A percentile compares a stretch with the other conserved stretches of the same genome.
Conservation (phyloP, 2,113 vertebrate genomes). For the Alethe diademata region DNA sequence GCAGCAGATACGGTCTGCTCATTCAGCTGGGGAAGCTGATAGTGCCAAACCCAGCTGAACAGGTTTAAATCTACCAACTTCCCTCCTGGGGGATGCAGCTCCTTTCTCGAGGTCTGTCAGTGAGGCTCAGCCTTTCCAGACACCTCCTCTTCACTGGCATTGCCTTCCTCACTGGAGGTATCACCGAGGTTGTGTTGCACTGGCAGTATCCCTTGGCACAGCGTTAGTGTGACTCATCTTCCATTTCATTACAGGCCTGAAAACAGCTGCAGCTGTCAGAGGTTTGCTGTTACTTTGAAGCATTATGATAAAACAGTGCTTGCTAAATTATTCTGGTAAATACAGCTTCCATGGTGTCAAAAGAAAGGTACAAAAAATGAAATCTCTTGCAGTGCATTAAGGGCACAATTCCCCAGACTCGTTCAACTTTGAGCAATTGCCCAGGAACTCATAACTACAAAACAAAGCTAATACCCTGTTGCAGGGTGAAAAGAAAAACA, state of each 20-base stretch:
- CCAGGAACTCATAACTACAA: neutral
- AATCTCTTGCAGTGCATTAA: neutral
- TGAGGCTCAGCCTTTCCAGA: neutral
- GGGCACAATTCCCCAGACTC: fast-evolving
- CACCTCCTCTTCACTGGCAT: slow-evolving; percentile 64
- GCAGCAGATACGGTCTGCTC: fast-evolving
- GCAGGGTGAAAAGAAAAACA: neutral
- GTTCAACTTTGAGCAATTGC: neutral
- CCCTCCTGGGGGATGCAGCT: neutral
- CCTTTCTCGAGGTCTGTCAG: neutral
- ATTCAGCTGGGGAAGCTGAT: neutral
- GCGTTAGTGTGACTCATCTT: slow-evolving; percentile 68
- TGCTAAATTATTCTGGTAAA: slow-evolving; percentile 20
- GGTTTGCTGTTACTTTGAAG: slow-evolving; percentile 62
- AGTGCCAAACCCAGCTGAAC: neutral
- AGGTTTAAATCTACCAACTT: neutral
- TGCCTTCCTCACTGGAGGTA: slow-evolving; percentile 52
- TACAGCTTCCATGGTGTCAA: neutral
- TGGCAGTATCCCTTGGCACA: slow-evolving; percentile 66
- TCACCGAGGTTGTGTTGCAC: slow-evolving; percentile 51
- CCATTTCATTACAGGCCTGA: slow-evolving; percentile 29
- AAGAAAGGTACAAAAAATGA: neutral
- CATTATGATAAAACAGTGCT: slow-evolving; percentile 39
- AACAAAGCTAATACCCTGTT: neutral
- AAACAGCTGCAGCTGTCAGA: slow-evolving; percentile 75